Conservation (phyloP, 2,888 invertebrate genomes). For the Lasioglossum leucozonium region DNA sequence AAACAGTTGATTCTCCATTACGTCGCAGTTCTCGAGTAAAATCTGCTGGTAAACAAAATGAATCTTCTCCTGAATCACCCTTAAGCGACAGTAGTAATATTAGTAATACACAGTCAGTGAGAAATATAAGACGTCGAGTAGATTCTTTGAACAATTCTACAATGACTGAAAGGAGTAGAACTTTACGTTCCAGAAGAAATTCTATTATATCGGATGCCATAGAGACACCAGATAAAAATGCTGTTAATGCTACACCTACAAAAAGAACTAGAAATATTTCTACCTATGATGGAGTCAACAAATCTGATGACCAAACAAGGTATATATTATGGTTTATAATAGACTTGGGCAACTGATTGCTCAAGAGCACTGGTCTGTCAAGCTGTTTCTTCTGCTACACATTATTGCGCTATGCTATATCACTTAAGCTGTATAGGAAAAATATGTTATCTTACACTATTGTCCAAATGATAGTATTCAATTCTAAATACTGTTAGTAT, state of each 20-base stretch:
- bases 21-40: conserved; percentile 74
- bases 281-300: conserved; percentile 13
- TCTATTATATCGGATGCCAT: conserved; percentile 70
- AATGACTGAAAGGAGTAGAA: conserved; percentile 46
- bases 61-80: conserved; percentile 67
- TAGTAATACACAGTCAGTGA: conserved; percentile 40
- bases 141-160: conserved; percentile 43
- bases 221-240: conserved; percentile 64
- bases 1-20: conserved; percentile 70
- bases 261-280: conserved; percentile 40
- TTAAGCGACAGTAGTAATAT: conserved; percentile 47
- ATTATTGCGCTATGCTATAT: neutral
- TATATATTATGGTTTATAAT: conserved; percentile 19
- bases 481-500: too few species aligned
- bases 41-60: conserved; percentile 46
- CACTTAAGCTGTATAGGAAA: too few species aligned
- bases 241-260: conserved; percentile 46
- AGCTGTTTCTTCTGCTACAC: neutral
- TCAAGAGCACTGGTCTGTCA: too few species aligned
- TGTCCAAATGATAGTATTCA: too few species aligned
- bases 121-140: conserved; percentile 55
- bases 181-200: conserved; percentile 59
- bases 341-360: neutral
- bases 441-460: too few species aligned
- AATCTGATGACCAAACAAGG: conserved; percentile 35